Base-by-base conservation (phyloP, 2,888 invertebrate species). In the Palloptera scutellata region DNA sequence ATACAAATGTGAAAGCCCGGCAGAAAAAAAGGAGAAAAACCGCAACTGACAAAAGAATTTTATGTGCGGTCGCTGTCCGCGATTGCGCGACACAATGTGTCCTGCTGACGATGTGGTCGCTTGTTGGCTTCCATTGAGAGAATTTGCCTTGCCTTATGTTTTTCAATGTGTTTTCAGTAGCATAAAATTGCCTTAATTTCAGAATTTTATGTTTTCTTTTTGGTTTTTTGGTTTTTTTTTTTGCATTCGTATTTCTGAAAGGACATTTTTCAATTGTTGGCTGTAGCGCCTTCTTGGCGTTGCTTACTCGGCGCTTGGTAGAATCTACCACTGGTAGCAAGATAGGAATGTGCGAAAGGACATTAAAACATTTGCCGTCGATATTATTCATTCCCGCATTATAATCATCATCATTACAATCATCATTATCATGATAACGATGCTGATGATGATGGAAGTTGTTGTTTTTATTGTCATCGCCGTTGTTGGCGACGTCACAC, bases 361-460 rank as follows among this genome's bases (percentile, higher is more conserved):
- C 63, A 66, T 66, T 57, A 45, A 64, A 64, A 45, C 57, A 61
- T 63, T 69, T 64, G 64, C 43, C 53, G 51, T 57, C 42, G 52
- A 66, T 48, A 67, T 67, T 61, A 67, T 62, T 61, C 64, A 64
- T 59, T 64, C 52, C 40, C 55, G 62, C 62, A 64, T 64, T 63
- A 57, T 40, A 48, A 48, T 13, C 48, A 15, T n/a, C 30, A 6
- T 30, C 30, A 30, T 30, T 30, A 30, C 30, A 30, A 30, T 30
- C 30, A 30, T 30, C 30, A 30, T 30, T 30, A 30, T 30, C 6
- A 30, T 30, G 2, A 30, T 30, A 2, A 30, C 30, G 3, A 30
- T 6, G 30, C 2, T 30, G 30, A 30, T 30, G 30, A 30, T 30
- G 30, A 30, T 30, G 30, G 30, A 4, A 6, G 30, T 30, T 30